Conservation (phyloP, 1,140 invertebrate species). For the Melipona quadrifasciata region DNA sequence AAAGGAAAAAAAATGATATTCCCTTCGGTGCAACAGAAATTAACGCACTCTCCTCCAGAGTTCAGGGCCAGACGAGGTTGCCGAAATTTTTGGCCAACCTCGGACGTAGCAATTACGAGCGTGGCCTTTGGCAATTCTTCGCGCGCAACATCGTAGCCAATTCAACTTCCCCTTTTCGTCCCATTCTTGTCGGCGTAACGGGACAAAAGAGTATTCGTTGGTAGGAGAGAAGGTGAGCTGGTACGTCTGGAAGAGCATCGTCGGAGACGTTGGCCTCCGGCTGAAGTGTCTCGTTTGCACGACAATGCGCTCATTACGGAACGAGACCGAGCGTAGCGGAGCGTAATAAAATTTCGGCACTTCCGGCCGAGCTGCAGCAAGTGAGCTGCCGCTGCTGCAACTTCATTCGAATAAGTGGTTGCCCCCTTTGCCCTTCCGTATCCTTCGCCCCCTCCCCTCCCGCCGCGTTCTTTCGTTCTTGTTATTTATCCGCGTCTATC, state of each 20-base stretch:
- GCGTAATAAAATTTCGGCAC: slow-evolving; percentile 57
- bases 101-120: slow-evolving; percentile 22
- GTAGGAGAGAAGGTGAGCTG: neutral
- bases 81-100: slow-evolving; percentile 6
- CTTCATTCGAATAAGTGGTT: slow-evolving; percentile 75
- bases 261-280: neutral
- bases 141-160: neutral
- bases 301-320: slow-evolving; percentile 64
- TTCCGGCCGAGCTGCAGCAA: slow-evolving; percentile 34
- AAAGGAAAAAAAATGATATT: too few relatives aligned
- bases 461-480: slow-evolving; percentile 20
- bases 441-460: slow-evolving; percentile 20
- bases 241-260: neutral
- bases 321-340: slow-evolving; percentile 36
- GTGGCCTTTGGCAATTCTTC: neutral
- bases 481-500: slow-evolving; percentile 47
- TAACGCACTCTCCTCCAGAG: neutral
- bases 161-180: neutral
- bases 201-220: slow-evolving; percentile 29
- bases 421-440: slow-evolving; percentile 47
- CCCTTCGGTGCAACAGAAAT: neutral
- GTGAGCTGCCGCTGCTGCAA: slow-evolving; percentile 28
- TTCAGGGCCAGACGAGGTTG: neutral
- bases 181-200: neutral
- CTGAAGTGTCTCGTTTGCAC: slow-evolving; percentile 59